Evolutionary conservation across 2,888 invertebrate species (phyloP), one percentile per base, ranked within the genome.

Genomic region (Plemyria rubiginata): DNA sequence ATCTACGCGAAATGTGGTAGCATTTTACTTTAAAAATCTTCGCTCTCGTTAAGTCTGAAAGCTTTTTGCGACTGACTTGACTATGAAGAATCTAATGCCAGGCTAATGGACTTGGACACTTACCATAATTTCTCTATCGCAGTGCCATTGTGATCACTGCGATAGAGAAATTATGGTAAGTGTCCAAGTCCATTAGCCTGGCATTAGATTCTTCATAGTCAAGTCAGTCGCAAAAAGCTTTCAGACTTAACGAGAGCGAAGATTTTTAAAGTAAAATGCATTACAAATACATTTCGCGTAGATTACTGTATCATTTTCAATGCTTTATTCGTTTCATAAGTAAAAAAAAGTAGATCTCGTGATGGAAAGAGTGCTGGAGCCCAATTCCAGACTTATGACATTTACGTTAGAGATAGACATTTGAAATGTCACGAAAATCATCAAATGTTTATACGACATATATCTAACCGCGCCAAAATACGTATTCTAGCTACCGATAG

Each of bases 161-260:
- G 54, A 60, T 60, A 54, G 62, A 70, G 51, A 66, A 68, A 65
- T 65, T 62, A 65, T 67, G 67, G 63, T 67, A 66, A 66, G 54
- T 63, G 62, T 65, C 54, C 53, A 60, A 69, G 55, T 69, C 69
- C 67, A 67, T 71, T 61, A 65, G 57, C 46, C 57, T 61, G 60
- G 54, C 55, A 55, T 58, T 67, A 62, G 59, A 56, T 57, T 60
- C 57, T 63, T 60, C 65, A 58, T 62, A 60, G 57, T 29, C n/a
- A n/a, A n/a, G n/a, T n/a, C 54, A 60, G 57, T 51, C 48, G 54
- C 57, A 59, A 60, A 62, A 62, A 66, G 60, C 66, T 63, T 58
- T 63, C 45, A 63, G 38, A 57, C 51, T 60, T n/a, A n/a, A 62
- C 51, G 57, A 58, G 41, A 46, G 32, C 46, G 40, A 48, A 54